Percentiles rank a stretch among this genome's conserved stretches.
These are phyloP conservation scores for Patiria miniata DNA, from an alignment of 35 echinoderm and acorn worm species.

Conservation along the genomic window DNA sequence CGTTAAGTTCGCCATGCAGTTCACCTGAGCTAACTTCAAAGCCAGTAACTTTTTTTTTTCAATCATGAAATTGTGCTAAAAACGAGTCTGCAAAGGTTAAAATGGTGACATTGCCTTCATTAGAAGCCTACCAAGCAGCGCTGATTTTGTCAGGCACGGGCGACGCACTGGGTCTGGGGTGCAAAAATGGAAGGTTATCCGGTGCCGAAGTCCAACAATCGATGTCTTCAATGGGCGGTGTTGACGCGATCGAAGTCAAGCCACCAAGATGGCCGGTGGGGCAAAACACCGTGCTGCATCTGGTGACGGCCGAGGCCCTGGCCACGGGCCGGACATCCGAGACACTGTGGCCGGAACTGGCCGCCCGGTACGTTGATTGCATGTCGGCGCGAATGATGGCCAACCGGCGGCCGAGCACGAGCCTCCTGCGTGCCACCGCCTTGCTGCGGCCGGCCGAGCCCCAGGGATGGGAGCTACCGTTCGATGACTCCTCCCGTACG, in stretches of 20 bases:
- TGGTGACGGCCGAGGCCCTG: conserved; percentile 72
- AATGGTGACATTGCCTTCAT: conserved; percentile 30
- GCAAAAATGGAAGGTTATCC: conserved; percentile 8
- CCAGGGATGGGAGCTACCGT: conserved; percentile 57
- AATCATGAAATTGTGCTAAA: too few relatives aligned
- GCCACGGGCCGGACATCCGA: conserved; percentile 36
- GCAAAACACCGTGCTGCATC: conserved; percentile 64
- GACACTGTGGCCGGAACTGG: conserved; percentile 51
- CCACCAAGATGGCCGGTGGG: conserved; percentile 56
- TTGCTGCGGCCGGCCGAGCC: conserved; percentile 59
- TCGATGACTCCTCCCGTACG: conserved; percentile 36
- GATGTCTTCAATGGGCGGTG: not conserved
- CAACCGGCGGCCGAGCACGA: conserved; percentile 52
- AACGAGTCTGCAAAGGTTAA: too few relatives aligned
- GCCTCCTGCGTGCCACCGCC: conserved; percentile 55
- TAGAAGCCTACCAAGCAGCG: conserved; percentile 85
- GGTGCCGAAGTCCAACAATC: conserved; percentile 16
- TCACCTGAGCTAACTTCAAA: too few relatives aligned
- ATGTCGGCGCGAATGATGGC: conserved; percentile 72
- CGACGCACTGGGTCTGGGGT: conserved; percentile 48
- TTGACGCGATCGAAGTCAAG: conserved; percentile 28
- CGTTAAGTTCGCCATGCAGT: too few relatives aligned
- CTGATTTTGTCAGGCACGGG: conserved; percentile 62
- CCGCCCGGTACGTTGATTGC: conserved; percentile 74
- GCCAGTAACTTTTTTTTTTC: too few relatives aligned